Percentiles rank a stretch among this genome's conserved stretches.
Evolutionary conservation across 2,888 invertebrate species (phyloP).

Genomic region (Microctonus brassicae): DNA sequence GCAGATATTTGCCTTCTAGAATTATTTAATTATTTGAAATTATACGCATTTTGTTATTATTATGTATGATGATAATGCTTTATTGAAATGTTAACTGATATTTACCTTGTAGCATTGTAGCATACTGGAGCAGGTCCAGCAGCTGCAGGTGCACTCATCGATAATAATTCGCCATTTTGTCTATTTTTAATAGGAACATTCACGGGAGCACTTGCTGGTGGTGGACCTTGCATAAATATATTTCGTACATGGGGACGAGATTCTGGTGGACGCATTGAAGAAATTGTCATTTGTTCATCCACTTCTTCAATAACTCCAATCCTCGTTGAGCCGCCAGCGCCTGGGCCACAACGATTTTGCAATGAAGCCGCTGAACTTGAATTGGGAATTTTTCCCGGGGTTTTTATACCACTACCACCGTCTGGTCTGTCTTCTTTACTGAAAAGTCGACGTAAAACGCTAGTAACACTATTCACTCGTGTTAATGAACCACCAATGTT

Average conservation of each 20-base stretch:
- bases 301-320: conserved; percentile 70
- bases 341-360: conserved; percentile 61
- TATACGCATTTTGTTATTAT: background rate
- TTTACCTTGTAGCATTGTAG: conserved; percentile 39
- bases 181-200: conserved; percentile 72
- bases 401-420: conserved; percentile 69
- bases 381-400: conserved; percentile 70
- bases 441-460: conserved; percentile 82
- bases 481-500: conserved; percentile 74
- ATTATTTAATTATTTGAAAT: background rate
- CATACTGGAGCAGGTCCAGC: conserved; percentile 39
- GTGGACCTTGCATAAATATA: conserved; percentile 71
- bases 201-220: conserved; percentile 75
- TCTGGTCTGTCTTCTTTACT: conserved; percentile 80
- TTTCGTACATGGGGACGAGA: conserved; percentile 64
- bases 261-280: conserved; percentile 77
- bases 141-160: conserved; percentile 61
- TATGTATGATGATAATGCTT: background rate
- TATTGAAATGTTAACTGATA: background rate
- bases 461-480: conserved; percentile 83
- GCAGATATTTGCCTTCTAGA: conserved; percentile 53
- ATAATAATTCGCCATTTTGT: conserved; percentile 54
- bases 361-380: conserved; percentile 62
- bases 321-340: conserved; percentile 59
- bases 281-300: conserved; percentile 86